Evolutionary conservation across 1,140 invertebrate genomes (phyloP).

Genomic region (Calephelis virginiensis): DNA sequence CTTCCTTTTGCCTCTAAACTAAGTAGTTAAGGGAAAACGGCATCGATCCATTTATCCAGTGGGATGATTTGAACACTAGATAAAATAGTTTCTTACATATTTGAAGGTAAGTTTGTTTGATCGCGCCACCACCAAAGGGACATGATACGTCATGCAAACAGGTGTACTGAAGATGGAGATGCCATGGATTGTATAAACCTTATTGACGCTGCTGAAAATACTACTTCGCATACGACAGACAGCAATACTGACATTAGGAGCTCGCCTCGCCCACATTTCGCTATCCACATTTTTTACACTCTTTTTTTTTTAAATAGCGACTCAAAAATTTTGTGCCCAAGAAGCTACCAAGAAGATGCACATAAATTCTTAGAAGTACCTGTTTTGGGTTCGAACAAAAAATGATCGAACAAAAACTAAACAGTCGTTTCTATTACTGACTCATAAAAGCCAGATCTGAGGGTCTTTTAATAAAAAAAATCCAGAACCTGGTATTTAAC

Average conservation of each 20-base stretch:
- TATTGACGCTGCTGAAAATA: no score
- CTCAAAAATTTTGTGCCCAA: background rate
- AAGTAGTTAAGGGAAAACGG: no score
- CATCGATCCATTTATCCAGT: no score
- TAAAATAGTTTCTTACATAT: no score
- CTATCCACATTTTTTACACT: background rate
- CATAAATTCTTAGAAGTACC: conserved; percentile 15
- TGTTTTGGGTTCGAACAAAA: conserved; percentile 6
- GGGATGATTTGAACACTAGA: no score
- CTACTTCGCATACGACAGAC: no score
- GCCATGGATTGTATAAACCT: no score
- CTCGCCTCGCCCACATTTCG: background rate
- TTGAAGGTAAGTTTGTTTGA: no score
- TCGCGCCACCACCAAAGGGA: no score
- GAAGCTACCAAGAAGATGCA: conserved; percentile 1
- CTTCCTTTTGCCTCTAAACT: no score
- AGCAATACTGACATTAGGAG: background rate
- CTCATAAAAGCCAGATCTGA: background rate
- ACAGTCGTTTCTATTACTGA: background rate
- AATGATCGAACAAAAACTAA: background rate
- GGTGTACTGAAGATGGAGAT: no score
- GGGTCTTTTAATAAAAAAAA: background rate
- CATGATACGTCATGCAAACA: no score
- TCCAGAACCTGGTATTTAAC: background rate
- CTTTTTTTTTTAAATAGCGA: background rate